Conservation (phyloP, 2,113 vertebrate species). For the Paraplagusia blochii region DNA sequence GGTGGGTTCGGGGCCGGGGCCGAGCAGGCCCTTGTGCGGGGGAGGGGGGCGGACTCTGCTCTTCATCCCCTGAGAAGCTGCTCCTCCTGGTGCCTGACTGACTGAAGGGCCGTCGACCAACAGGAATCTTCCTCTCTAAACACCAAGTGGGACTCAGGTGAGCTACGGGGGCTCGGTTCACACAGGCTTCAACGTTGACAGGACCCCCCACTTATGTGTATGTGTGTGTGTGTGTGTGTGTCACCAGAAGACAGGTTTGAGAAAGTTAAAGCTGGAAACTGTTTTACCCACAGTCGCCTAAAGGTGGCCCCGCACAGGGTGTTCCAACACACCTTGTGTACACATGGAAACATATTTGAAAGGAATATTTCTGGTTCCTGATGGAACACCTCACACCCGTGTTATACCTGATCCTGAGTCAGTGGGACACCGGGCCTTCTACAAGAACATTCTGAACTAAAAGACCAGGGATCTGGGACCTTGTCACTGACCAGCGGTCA, state of each 20-base stretch:
- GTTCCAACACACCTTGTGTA: too few species aligned
- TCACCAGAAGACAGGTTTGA: conserved; percentile 12
- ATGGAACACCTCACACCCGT: too few species aligned
- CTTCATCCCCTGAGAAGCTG: conserved; percentile 89
- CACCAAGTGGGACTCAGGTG: conserved; percentile 90
- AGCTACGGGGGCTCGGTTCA: conserved; percentile 73
- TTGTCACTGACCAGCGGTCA: too few species aligned
- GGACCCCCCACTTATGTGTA: too few species aligned
- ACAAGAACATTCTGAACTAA: neutral
- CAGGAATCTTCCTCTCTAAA: conserved; percentile 95
- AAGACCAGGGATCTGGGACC: neutral
- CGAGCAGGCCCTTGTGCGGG: conserved; percentile 80
- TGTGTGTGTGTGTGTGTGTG: too few species aligned
- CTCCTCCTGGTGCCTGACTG: conserved; percentile 88
- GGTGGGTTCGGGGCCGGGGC: conserved; percentile 84
- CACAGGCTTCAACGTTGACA: conserved; percentile 7
- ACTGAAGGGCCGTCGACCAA: conserved; percentile 91
- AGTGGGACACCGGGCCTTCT: conserved; percentile 1
- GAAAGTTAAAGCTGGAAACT: conserved; percentile 25
- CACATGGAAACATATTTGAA: too few species aligned
- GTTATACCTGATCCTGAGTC: too few species aligned
- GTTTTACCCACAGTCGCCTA: too few species aligned
- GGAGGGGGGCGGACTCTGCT: conserved; percentile 89
- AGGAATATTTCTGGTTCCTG: too few species aligned
- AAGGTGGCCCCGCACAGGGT: too few species aligned